phyloP scores from a whole-genome alignment of 2,113 vertebrate species.

The Macquaria australasica region DNA sequence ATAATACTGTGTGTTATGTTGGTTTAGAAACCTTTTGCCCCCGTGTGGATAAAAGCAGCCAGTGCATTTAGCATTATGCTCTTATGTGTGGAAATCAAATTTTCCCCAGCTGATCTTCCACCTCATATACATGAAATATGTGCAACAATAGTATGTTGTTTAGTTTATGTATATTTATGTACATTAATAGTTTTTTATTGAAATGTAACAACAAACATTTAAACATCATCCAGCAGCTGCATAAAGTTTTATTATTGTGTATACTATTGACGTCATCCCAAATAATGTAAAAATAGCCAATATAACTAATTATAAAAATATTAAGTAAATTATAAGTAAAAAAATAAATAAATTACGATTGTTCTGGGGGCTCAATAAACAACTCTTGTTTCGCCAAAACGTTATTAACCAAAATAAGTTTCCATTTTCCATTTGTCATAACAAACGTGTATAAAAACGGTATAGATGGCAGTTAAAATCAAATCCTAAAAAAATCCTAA shows the following conservation, averaged over 20 bases:
- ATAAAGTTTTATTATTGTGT: not conserved
- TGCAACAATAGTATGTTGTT: too few relatives aligned
- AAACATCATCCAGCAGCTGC: not conserved
- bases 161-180: not conserved
- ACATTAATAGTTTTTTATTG: not conserved
- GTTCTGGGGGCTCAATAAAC: not conserved
- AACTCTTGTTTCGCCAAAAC: not conserved
- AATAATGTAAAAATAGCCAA: not conserved
- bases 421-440: not conserved
- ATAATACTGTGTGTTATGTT: not conserved
- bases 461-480: not conserved
- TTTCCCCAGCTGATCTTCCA: too few relatives aligned
- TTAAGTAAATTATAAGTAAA: not conserved
- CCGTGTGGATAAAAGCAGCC: conserved; percentile 26
- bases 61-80: not conserved
- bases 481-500: too few relatives aligned
- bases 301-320: not conserved
- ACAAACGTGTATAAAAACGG: not conserved
- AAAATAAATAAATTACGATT: not conserved
- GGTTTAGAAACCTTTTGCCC: conserved; percentile 4
- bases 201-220: not conserved
- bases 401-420: not conserved
- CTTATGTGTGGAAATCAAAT: too few relatives aligned
- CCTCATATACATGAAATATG: too few relatives aligned
- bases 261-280: not conserved